Base-by-base conservation (phyloP, 2,888 invertebrate species). In the Hypomecis punctinalis region DNA sequence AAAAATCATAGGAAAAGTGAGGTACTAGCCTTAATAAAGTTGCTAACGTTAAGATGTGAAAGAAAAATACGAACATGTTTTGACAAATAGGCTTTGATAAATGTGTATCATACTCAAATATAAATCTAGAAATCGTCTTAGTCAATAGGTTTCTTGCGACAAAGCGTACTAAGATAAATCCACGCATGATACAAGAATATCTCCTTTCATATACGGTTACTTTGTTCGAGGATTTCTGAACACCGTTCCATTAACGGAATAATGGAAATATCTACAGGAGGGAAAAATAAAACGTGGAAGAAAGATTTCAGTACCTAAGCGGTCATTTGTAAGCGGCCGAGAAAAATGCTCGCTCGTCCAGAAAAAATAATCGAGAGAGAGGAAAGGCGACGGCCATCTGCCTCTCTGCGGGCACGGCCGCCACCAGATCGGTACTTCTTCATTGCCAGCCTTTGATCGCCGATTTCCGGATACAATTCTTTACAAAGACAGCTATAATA, bases 241-340 rank as follows among this genome's bases (percentile, higher is more conserved):
- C 83, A 85, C 80, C 80, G 82, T 86, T 86, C 88, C 89, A 89
- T 90, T 91, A 90, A 87, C 84, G 81, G 85, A 84, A 88, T 90
- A 90, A 90, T 87, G 82, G 85, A 82, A 86, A 85, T 84, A 86
- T 85, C 83, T 84, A 78, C 82, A 81, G 82, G 80, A 84, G 83
- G 76, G 79, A 84, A 84, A 66, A 88, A 87, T 90, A 88, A 86
- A 88, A 88, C 79, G 88, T 82, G 79, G 81, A 75, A 80, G 82
- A 88, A 85, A 85, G 86, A 88, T 88, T 90, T 85, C 83, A 85
- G 83, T 84, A 86, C 84, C 83, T 85, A 85, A 89, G 85, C 86
- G 88, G 90, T 88, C 88, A 90, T 91, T 91, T 91, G 88, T 91
- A 88, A 88, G 88, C 85, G 81, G 84, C 79, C 79, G 85, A 89